Evolutionary conservation across 37 sponge, comb jelly and placozoan genomes (phyloP).

Genomic region (Hexactinellida sp.): DNA sequence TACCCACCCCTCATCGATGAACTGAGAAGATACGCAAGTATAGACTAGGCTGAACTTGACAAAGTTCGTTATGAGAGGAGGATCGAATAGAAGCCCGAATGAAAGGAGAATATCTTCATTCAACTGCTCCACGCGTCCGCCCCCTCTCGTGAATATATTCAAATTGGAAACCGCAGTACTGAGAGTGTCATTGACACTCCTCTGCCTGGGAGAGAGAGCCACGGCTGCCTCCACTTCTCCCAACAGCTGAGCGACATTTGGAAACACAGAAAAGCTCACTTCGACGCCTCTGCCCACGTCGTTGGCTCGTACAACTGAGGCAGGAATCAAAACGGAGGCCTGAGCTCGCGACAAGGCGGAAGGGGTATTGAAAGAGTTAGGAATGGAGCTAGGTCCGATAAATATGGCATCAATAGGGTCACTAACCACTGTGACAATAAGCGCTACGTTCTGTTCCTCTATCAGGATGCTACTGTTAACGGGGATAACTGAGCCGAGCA

Average conservation of each 20-base stretch:
- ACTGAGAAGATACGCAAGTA: not conserved
- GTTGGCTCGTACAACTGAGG: not conserved
- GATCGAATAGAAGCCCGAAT: not conserved
- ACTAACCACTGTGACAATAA: not conserved
- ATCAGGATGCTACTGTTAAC: not conserved
- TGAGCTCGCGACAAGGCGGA: not conserved
- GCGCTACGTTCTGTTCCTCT: not conserved
- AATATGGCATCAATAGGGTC: not conserved
- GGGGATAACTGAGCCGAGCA: not conserved
- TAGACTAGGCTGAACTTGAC: not conserved
- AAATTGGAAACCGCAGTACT: not conserved
- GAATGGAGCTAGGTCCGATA: not conserved
- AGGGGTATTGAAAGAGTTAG: not conserved
- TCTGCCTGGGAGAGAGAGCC: not conserved
- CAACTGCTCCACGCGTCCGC: not conserved
- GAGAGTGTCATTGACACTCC: not conserved
- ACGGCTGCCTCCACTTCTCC: not conserved
- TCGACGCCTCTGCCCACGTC: not conserved
- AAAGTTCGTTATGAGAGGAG: not conserved
- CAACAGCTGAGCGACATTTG: not conserved
- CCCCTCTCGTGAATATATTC: not conserved
- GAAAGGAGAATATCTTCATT: not conserved
- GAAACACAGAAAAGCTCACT: slow-evolving; percentile 7
- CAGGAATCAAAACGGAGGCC: not conserved
- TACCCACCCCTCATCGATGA: not conserved